Conservation (phyloP, 2,888 invertebrate species). For the Meghimatium bilineatum region DNA sequence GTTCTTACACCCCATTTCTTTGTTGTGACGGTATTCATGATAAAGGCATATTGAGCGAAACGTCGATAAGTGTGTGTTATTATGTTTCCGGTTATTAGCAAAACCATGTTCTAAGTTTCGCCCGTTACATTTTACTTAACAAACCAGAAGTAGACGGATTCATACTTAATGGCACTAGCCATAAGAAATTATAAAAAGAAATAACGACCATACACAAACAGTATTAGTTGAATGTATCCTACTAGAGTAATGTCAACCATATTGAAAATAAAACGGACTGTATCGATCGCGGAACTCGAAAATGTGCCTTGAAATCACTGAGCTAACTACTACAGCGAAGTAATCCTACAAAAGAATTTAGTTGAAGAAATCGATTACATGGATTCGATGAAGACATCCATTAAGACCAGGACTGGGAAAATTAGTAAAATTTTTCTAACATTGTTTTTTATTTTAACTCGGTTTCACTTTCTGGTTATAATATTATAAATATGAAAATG, state of each 20-base stretch:
- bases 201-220: background rate
- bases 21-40: no score
- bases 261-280: background rate
- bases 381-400: background rate
- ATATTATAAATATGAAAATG: no score
- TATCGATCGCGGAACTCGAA: background rate
- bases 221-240: background rate
- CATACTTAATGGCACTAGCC: no score
- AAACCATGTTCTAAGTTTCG: no score
- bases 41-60: no score
- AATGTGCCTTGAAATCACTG: background rate
- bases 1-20: no score
- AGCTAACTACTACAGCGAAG: background rate
- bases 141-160: no score
- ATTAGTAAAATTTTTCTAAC: background rate
- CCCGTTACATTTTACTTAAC: no score
- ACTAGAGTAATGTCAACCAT: background rate
- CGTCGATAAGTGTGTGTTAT: no score
- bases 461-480: no score
- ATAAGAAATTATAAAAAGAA: background rate
- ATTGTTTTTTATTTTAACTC: background rate
- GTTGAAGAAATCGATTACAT: background rate
- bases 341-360: background rate
- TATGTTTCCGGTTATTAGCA: no score
- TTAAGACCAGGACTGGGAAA: background rate